A percentile compares a stretch with the other conserved stretches of the same genome.
phyloP scores from a whole-genome alignment of 2,797 vertebrate genomes.

The Alauda arvensis region DNA sequence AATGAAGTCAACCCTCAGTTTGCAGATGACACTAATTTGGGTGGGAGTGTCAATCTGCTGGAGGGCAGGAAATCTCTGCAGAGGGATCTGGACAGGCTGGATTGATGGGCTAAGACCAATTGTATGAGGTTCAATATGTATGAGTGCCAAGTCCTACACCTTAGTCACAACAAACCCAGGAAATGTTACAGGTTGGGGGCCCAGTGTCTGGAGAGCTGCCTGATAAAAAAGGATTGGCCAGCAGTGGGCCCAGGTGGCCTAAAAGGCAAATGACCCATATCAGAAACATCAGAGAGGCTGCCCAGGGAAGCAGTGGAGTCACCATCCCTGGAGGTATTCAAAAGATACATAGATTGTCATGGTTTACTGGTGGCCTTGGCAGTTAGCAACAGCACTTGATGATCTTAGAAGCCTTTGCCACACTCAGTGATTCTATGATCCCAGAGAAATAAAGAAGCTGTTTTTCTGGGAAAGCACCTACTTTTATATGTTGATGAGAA shows the following conservation, averaged over 20 bases:
- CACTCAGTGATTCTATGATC: neutral
- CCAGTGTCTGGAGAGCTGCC: neutral
- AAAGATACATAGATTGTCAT: neutral
- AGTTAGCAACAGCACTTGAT: neutral
- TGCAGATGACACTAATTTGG: neutral
- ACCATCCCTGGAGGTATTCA: neutral
- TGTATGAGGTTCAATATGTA: neutral
- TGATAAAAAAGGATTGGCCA: neutral
- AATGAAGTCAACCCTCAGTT: neutral
- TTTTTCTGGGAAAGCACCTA: slow-evolving; percentile 2
- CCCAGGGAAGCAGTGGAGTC: neutral
- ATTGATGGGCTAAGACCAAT: fast-evolving
- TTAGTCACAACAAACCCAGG: neutral
- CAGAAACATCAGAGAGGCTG: neutral
- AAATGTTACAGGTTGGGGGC: no score
- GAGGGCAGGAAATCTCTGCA: neutral
- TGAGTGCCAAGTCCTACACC: fast-evolving
- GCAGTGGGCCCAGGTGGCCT: neutral
- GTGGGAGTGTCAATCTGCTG: neutral
- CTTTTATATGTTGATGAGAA: neutral
- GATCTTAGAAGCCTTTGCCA: neutral
- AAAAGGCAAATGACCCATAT: neutral
- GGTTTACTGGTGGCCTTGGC: neutral
- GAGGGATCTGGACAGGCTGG: neutral
- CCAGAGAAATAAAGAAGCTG: neutral